Base-by-base conservation (phyloP, 2,797 vertebrate genomes). In the Myotis planiceps region DNA sequence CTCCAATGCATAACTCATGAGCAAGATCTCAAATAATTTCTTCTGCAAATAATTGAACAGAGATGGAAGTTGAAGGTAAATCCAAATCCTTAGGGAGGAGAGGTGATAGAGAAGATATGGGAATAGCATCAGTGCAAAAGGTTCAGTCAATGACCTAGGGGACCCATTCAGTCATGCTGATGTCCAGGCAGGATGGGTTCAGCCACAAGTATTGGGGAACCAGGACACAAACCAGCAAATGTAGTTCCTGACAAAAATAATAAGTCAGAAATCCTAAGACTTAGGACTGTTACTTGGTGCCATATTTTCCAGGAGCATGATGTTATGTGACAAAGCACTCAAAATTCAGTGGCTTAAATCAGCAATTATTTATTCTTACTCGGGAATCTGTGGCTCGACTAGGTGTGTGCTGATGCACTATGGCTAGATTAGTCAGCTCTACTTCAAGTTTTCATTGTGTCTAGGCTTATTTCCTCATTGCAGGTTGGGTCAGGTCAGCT, bases 291-390 rank as follows among this genome's bases (percentile, higher is more conserved):
- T 49, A 58, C 10, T 13, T 49, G 47, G 2, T 82, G 16, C 7
- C 29, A 58, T 76, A n/a, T 1, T 5, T 66, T 89, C 76, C 42
- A 76, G 39, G 60, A 92, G 27, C 19, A 66, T 65, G 13, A 94
- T 16, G 27, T 8, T 63, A 9, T 63, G 27, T 68, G 90, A 39
- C 12, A 94, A 91, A 80, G 9, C 13, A 84, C 13, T 25, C 45
- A 74, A 90, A 94, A 92, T 53, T 84, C 72, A 88, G 21, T 71
- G 12, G 5, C 16, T 81, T 78, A 75, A 58, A 95, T 89, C 4
- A 25, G 6, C 29, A 93, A 74, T 63, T 18, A 51, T 45, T 90
- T 78, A 71, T 84, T 65, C 34, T 84, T 45, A 37, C 25, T 34
- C 55, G 45, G 27, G 5, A 19, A n/a, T 55, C 12, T 25, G 16